Evolutionary conservation across 1,140 invertebrate species (phyloP).

Genomic region (Hycleus cichorii): DNA sequence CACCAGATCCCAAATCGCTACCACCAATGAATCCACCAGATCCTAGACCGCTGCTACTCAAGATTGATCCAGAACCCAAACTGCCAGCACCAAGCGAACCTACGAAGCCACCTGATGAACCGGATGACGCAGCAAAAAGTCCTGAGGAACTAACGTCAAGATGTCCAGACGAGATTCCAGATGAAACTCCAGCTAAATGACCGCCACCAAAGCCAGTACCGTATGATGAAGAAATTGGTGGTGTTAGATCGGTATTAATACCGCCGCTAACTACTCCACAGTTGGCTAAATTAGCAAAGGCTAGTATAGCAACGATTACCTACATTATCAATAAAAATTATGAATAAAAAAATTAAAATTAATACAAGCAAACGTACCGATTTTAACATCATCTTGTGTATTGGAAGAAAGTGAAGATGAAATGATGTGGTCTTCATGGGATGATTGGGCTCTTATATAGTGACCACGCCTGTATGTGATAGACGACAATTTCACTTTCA

Average conservation of each 20-base stretch:
- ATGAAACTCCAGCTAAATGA: neutral
- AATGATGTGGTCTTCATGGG: slow-evolving; percentile 14
- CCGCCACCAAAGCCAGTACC: slow-evolving; percentile 20
- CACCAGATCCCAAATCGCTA: neutral
- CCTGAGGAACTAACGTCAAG: too few relatives aligned
- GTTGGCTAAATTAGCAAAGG: slow-evolving; percentile 19
- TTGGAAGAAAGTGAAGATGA: slow-evolving; percentile 11
- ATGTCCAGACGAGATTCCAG: too few relatives aligned
- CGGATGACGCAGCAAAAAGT: too few relatives aligned
- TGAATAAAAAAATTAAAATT: neutral
- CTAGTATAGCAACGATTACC: slow-evolving; percentile 23
- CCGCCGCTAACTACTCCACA: slow-evolving; percentile 25
- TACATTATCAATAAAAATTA: slow-evolving; percentile 7
- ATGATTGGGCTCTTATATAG: slow-evolving; percentile 18
- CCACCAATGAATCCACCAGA: neutral
- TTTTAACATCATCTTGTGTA: neutral
- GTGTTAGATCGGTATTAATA: slow-evolving; percentile 19
- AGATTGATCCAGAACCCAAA: neutral
- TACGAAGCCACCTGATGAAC: too few relatives aligned
- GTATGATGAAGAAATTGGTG: slow-evolving; percentile 20
- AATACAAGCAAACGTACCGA: slow-evolving; percentile 3
- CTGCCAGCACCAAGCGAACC: too few relatives aligned
- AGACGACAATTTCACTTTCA: slow-evolving; percentile 21
- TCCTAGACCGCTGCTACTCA: neutral
- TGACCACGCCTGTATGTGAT: slow-evolving; percentile 17